These are phyloP conservation scores for Leptoteleia sp. DNA, from an alignment of 1,140 invertebrate genomes.

Conservation along the genomic window DNA sequence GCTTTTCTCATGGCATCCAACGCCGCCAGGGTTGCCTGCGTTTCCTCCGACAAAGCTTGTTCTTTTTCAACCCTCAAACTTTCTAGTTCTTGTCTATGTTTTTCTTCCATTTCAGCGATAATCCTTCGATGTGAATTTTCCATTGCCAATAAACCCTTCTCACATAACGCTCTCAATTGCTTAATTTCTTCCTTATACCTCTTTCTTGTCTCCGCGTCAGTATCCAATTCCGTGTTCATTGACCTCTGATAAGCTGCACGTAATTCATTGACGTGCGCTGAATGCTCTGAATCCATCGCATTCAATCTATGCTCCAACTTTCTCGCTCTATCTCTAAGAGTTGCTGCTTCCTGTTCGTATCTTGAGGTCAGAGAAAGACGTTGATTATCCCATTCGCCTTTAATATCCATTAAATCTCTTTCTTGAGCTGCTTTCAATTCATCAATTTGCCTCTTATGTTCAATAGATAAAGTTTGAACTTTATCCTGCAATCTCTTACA, in stretches of 20 bases:
- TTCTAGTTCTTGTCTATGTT: conserved; percentile 89
- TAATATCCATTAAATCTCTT: conserved; percentile 76
- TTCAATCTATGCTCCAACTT: conserved; percentile 86
- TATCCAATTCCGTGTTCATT: conserved; percentile 76
- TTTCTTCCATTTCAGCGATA: conserved; percentile 91
- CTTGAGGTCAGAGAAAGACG: conserved; percentile 75
- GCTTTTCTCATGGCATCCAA: conserved; percentile 96
- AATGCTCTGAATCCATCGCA: conserved; percentile 88
- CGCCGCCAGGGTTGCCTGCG: conserved; percentile 89
- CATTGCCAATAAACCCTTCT: conserved; percentile 92
- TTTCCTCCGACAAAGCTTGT: conserved; percentile 93
- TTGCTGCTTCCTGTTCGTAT: conserved; percentile 80
- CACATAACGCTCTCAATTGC: conserved; percentile 90
- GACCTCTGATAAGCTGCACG: conserved; percentile 86
- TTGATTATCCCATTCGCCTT: conserved; percentile 80
- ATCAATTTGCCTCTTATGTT: conserved; percentile 76
- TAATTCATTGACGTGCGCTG: conserved; percentile 88
- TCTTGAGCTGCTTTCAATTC: conserved; percentile 73
- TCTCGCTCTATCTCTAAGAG: conserved; percentile 83
- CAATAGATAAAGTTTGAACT: conserved; percentile 71
- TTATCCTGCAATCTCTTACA: conserved; percentile 83
- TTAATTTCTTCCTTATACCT: conserved; percentile 93
- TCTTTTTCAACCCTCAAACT: conserved; percentile 90
- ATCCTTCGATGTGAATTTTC: conserved; percentile 93
- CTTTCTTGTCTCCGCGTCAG: conserved; percentile 86